Evolutionary conservation across 2,113 vertebrate genomes (phyloP).

Genomic region (Lanius ludovicianus): DNA sequence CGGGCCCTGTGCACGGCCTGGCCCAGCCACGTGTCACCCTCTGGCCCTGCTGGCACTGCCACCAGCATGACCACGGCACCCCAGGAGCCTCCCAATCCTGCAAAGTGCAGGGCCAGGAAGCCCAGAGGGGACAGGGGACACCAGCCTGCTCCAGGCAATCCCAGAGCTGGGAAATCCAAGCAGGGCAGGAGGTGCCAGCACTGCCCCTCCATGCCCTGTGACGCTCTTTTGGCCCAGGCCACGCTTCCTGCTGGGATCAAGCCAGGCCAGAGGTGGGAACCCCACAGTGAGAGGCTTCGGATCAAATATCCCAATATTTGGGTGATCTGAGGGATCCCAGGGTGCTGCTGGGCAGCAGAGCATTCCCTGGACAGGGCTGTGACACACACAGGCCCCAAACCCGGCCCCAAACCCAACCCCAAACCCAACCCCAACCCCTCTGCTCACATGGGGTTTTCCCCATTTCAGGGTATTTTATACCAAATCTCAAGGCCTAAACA

Average conservation of each 20-base stretch:
- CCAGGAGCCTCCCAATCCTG: neutral
- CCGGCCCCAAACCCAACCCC: neutral
- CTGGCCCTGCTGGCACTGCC: neutral
- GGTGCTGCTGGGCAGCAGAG: neutral
- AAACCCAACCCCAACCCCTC: neutral
- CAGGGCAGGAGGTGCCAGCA: neutral
- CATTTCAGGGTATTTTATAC: neutral
- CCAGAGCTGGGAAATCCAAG: neutral
- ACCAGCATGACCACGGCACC: accelerated
- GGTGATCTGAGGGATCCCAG: accelerated
- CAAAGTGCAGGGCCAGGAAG: neutral
- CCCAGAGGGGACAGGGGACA: neutral
- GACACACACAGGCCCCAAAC: neutral
- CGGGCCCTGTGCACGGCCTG: accelerated
- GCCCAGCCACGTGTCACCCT: neutral
- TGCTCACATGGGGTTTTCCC: neutral
- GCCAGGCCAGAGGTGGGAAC: neutral
- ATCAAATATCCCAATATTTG: accelerated
- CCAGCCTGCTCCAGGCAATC: neutral
- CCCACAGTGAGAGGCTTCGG: neutral
- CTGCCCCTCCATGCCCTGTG: neutral
- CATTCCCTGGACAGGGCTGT: neutral
- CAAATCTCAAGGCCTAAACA: neutral
- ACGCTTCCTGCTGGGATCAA: accelerated
- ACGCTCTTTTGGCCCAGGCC: neutral